A percentile compares a stretch with the other conserved stretches of the same genome.
phyloP scores from a whole-genome alignment of 2,113 vertebrate species.

The Nycticryphes semicollaris region DNA sequence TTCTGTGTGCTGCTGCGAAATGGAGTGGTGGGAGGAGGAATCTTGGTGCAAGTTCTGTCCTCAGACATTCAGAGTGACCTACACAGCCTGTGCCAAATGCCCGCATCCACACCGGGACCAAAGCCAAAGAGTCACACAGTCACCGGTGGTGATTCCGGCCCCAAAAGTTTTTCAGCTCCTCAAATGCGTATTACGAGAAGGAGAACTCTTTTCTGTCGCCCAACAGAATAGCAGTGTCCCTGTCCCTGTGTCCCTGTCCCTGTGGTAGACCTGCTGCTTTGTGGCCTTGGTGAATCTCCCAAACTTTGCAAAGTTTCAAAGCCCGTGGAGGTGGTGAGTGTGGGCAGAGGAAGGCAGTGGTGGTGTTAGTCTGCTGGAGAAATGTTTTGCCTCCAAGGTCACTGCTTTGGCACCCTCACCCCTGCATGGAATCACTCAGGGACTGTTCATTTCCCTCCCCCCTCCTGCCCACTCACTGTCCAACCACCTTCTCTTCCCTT shows the following conservation, averaged over 20 bases:
- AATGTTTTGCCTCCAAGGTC: background rate
- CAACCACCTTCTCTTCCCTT: background rate
- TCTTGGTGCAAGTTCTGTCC: background rate
- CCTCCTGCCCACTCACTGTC: rapidly evolving
- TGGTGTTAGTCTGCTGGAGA: background rate
- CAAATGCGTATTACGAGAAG: background rate
- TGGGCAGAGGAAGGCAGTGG: background rate
- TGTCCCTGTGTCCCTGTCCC: background rate
- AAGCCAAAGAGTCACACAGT: background rate
- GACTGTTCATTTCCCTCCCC: background rate
- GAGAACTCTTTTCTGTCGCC: background rate
- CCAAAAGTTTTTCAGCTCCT: background rate
- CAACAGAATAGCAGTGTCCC: background rate
- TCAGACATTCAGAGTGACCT: background rate
- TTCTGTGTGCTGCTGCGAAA: background rate
- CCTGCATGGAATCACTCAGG: background rate
- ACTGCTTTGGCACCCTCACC: background rate
- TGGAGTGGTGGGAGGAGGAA: background rate
- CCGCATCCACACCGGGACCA: rapidly evolving
- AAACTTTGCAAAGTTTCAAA: background rate
- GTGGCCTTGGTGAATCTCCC: background rate
- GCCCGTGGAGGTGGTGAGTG: background rate
- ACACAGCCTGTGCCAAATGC: rapidly evolving
- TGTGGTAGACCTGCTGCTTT: background rate
- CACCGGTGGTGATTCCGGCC: background rate